phyloP scores from a whole-genome alignment of 2,113 vertebrate genomes.

The Saimiri boliviensis region DNA sequence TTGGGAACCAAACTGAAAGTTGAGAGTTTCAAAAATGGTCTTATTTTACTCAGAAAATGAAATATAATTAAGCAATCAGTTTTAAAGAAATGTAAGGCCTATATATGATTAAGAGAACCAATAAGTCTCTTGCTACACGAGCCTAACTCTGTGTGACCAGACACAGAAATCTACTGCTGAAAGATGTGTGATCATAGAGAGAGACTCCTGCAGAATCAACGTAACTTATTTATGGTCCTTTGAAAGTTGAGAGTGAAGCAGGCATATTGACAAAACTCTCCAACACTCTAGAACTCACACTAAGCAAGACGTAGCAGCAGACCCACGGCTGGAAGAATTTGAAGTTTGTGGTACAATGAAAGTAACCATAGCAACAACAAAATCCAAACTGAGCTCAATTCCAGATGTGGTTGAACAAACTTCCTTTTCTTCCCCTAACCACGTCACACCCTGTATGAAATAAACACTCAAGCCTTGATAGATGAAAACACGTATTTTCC shows the following conservation, averaged over 20 bases:
- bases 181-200: background rate
- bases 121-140: background rate
- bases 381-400: background rate
- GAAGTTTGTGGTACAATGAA: background rate
- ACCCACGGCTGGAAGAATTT: background rate
- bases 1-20: background rate
- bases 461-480: background rate
- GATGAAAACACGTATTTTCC: background rate
- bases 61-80: background rate
- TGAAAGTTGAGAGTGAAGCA: background rate
- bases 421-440: background rate
- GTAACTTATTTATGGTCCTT: background rate
- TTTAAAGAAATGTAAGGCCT: background rate
- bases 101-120: background rate
- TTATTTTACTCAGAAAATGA: background rate
- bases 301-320: background rate
- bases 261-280: background rate
- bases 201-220: background rate
- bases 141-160: background rate
- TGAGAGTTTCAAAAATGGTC: background rate
- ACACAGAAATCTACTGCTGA: background rate
- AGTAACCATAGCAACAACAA: background rate
- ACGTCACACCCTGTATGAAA: background rate
- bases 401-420: background rate
- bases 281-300: background rate